A percentile compares a stretch with the other conserved stretches of the same genome.
Conservation (phyloP, 92 coral and sea anemone species). For the Palythoa heliodiscus region DNA sequence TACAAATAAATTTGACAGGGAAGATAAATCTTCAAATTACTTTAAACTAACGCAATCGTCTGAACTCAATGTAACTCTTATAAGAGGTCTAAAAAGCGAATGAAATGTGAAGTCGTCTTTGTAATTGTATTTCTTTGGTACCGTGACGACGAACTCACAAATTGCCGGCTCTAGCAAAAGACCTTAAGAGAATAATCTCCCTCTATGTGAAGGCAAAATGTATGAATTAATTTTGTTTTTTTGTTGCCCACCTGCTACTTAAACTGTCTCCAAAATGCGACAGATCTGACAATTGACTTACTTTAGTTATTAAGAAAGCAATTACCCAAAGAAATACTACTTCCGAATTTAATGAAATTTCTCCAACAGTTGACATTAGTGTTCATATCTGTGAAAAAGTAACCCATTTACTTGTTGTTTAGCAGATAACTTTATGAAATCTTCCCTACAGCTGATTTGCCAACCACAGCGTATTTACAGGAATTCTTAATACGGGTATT, state of each 20-base stretch:
- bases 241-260: conserved; percentile 68
- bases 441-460: conserved; percentile 42
- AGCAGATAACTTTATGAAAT: conserved; percentile 31
- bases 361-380: conserved; percentile 71
- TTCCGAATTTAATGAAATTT: conserved; percentile 95
- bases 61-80: background rate
- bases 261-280: conserved; percentile 73
- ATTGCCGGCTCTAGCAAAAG: background rate
- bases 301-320: conserved; percentile 97
- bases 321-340: conserved; percentile 84
- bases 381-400: conserved; percentile 56
- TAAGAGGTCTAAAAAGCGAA: background rate
- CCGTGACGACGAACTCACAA: background rate
- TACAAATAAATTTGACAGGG: background rate
- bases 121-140: background rate
- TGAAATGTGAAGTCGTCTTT: background rate
- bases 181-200: background rate
- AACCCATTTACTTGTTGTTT: conserved; percentile 60
- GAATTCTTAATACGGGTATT: conserved; percentile 58
- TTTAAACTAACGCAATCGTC: background rate
- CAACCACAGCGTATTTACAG: conserved; percentile 38
- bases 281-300: conserved; percentile 94
- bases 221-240: conserved; percentile 31
- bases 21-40: background rate
- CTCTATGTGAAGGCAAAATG: conserved; percentile 2